Evolutionary conservation across 2,797 vertebrate genomes (phyloP).

Genomic region (Muscicapa comitata): DNA sequence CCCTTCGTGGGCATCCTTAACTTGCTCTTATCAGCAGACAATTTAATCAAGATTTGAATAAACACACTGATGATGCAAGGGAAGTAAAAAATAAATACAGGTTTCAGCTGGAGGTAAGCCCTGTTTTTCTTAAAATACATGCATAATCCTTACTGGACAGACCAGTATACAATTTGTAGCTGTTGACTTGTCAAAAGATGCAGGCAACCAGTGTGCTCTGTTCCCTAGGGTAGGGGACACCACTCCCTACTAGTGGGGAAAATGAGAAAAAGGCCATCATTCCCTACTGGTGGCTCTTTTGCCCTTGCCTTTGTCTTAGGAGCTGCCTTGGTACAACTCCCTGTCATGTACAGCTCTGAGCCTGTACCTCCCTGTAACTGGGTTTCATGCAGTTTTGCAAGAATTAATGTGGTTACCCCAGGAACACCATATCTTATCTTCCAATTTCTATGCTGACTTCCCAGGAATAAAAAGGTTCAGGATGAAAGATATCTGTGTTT

Average conservation of each 20-base stretch:
- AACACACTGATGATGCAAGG: neutral
- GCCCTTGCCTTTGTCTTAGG: neutral
- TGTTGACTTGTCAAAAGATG: neutral
- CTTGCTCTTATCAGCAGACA: neutral
- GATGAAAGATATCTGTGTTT: neutral
- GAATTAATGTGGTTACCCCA: neutral
- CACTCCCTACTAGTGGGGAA: neutral
- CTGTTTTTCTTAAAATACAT: neutral
- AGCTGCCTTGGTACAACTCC: neutral
- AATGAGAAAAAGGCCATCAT: neutral
- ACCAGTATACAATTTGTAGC: neutral
- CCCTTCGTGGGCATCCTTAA: neutral
- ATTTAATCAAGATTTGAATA: neutral
- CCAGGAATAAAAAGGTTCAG: neutral
- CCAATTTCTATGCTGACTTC: neutral
- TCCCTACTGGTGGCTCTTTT: neutral
- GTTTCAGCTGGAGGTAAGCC: neutral
- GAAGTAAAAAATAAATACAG: neutral
- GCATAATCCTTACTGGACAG: neutral
- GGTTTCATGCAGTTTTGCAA: neutral
- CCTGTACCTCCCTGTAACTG: neutral
- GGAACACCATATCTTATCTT: neutral
- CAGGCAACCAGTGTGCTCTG: neutral
- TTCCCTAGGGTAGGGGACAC: neutral
- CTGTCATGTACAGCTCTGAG: neutral